phyloP scores from a whole-genome alignment of 2,113 vertebrate genomes.

The Forbesichthys papilliferus region DNA sequence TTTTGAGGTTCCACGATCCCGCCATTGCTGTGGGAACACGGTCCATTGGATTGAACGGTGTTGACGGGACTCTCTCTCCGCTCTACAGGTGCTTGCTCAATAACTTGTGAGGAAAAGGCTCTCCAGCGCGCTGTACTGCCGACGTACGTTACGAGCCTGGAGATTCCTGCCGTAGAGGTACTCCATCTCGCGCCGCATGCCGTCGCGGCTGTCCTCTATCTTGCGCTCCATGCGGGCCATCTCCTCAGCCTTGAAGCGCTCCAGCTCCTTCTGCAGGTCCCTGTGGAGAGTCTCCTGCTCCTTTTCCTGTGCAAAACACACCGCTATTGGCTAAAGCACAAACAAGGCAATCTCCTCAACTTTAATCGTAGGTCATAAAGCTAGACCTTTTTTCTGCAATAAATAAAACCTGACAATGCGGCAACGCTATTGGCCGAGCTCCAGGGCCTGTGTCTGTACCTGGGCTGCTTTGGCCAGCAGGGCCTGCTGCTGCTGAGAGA shows the following conservation, averaged over 20 bases:
- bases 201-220: conserved; percentile 87
- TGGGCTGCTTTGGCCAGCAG: conserved; percentile 75
- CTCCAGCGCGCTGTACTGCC: not conserved
- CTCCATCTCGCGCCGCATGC: conserved; percentile 88
- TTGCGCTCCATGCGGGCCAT: conserved; percentile 81
- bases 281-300: conserved; percentile 85
- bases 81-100: no score
- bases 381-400: not conserved
- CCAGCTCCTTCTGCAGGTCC: conserved; percentile 81
- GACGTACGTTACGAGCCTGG: conserved; percentile 53
- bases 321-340: no score
- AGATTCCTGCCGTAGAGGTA: conserved; percentile 81
- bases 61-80: no score
- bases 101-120: not conserved
- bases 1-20: no score
- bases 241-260: conserved; percentile 89
- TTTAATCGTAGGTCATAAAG: not conserved
- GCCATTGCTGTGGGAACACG: no score
- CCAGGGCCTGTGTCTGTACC: conserved; percentile 61
- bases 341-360: not conserved
- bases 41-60: no score
- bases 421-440: not conserved
- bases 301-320: conserved; percentile 75
- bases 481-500: conserved; percentile 81
- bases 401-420: not conserved